Percentiles rank a stretch among this genome's conserved stretches.
Evolutionary conservation across 2,113 vertebrate genomes (phyloP).

Genomic region (Sorex araneus): DNA sequence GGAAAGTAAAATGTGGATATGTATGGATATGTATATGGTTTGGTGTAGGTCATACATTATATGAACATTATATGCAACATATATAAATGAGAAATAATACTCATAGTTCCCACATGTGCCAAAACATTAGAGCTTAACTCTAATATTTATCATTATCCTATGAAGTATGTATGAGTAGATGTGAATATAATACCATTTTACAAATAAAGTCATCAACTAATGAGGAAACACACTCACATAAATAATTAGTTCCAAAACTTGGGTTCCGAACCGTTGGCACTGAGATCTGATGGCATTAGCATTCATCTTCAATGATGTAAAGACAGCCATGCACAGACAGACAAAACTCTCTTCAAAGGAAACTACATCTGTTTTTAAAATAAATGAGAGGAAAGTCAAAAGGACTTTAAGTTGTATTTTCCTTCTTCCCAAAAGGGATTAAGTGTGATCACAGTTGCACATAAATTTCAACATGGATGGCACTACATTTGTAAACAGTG

Average conservation of each 20-base stretch:
- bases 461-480: conserved; percentile 39
- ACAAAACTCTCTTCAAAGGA: conserved; percentile 15
- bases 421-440: conserved; percentile 33
- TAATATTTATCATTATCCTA: background rate
- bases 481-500: conserved; percentile 14
- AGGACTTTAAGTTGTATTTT: conserved; percentile 49
- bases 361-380: conserved; percentile 27
- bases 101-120: background rate
- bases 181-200: background rate
- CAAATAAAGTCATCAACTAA: background rate
- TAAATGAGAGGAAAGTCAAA: background rate
- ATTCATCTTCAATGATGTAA: background rate
- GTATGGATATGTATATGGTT: background rate
- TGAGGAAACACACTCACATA: background rate
- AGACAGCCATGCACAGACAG: background rate
- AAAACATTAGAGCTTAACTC: background rate
- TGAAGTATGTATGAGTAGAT: background rate
- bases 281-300: background rate
- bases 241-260: background rate
- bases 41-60: background rate
- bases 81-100: background rate
- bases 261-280: background rate
- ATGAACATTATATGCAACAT: background rate
- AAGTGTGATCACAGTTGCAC: background rate
- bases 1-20: background rate